phyloP scores from a whole-genome alignment of 2,797 vertebrate species.

The Oreortyx pictus region DNA sequence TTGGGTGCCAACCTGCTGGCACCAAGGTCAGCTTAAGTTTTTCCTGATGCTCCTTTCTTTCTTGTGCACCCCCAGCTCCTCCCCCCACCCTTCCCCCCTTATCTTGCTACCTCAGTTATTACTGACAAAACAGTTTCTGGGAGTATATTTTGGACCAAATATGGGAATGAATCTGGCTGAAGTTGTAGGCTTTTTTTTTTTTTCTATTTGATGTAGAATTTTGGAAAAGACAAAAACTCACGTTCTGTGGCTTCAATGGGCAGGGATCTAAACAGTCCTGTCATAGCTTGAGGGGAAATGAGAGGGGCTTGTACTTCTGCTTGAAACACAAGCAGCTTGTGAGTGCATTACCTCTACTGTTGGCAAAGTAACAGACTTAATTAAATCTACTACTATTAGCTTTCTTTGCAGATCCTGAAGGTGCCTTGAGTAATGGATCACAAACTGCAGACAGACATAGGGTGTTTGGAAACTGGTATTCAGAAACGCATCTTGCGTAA shows the following conservation, averaged over 20 bases:
- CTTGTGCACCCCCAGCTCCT: background rate
- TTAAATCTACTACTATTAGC: background rate
- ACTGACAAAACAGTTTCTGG: background rate
- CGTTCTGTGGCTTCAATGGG: background rate
- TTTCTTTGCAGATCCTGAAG: background rate
- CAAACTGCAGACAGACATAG: background rate
- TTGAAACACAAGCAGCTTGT: background rate
- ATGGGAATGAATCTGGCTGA: background rate
- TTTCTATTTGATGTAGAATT: background rate
- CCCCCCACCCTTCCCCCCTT: background rate
- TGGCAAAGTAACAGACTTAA: background rate
- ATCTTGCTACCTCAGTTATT: background rate
- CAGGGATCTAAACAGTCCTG: background rate
- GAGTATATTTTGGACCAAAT: background rate
- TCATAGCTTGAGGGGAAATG: background rate
- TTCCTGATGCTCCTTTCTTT: background rate
- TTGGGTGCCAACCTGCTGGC: background rate
- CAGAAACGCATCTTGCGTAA: background rate
- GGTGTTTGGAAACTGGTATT: background rate
- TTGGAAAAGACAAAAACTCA: background rate
- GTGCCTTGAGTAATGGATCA: accelerated
- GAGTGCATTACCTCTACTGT: background rate
- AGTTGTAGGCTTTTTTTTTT: background rate
- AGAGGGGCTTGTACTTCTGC: background rate
- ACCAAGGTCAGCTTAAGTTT: background rate